Evolutionary conservation across 2,113 vertebrate species (phyloP), one percentile per base, ranked within the genome.

Genomic region (Conger conger): DNA sequence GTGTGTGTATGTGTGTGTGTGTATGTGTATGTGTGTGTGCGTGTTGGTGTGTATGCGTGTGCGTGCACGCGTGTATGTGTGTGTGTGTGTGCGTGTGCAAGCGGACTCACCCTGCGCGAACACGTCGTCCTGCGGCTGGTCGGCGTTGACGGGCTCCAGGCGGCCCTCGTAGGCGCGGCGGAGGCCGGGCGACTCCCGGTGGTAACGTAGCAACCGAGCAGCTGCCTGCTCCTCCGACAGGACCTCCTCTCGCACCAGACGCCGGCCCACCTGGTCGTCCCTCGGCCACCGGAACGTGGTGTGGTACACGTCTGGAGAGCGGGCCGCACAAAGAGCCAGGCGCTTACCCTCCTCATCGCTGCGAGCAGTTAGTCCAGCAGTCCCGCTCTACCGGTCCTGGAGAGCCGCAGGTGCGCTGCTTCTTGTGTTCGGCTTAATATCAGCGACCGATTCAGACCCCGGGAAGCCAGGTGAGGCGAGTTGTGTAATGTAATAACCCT

Each of bases 61-160:
- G 37, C n/a, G 30, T 76, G 37, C 42, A 23, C 7, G 15, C 53
- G 11, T 76, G 33, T 77, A 23, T 8, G 15, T 76, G 11, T 76
- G 33, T 77, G 27, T 76, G n/a, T 11, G 33, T 53, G 23, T 50
- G 42, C 23, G n/a, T 76, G 63, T 40, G 57, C 37, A 76, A 86
- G 79, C 73, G 11, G 13, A 81, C 68, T 87, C 82, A 98, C 97
- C 97, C 89, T 99, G 97, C 0, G 94, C 95, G 86, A 97, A 95
- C 84, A 98, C 94, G 5, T 99, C 96, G 50, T 92, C 2, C 0
- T 93, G 94, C 0, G 97, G 97, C 86, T 99, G 97, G 93, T 99
- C 96, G 0, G 94, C 93, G 11, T 94, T 95, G 91, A 99, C 84
- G 1, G 87, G 89, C 85, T 95, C 97, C 93, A 94, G 88, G 89